Conservation (phyloP, 2,797 vertebrate species). For the Crenichthys baileyi region DNA sequence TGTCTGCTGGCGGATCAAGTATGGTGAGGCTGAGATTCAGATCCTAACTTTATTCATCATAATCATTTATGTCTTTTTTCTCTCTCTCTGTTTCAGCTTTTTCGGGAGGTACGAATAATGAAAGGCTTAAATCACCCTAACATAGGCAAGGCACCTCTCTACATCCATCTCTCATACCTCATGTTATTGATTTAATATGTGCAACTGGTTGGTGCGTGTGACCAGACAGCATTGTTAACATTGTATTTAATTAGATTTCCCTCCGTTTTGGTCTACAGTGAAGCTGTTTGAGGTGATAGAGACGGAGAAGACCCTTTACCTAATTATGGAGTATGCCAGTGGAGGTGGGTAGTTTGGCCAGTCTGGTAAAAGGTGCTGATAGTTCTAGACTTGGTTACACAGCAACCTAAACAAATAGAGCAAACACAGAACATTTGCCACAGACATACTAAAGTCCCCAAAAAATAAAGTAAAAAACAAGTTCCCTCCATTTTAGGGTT, state of each 20-base stretch:
- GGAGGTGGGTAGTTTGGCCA: slow-evolving; percentile 83
- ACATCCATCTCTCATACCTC: background rate
- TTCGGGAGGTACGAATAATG: slow-evolving; percentile 95
- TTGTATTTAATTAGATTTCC: slow-evolving; percentile 33
- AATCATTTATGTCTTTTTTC: slow-evolving; percentile 1
- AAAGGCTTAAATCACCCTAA: slow-evolving; percentile 94
- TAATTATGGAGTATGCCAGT: slow-evolving; percentile 95
- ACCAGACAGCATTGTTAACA: slow-evolving; percentile 32
- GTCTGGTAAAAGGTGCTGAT: too few relatives aligned
- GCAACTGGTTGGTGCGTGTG: slow-evolving; percentile 8
- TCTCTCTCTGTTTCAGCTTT: slow-evolving; percentile 81
- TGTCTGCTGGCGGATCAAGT: background rate
- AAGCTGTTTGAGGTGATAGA: slow-evolving; percentile 95
- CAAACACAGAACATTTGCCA: too few relatives aligned
- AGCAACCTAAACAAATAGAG: too few relatives aligned
- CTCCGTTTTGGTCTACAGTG: slow-evolving; percentile 79
- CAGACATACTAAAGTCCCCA: too few relatives aligned
- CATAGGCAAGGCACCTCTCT: slow-evolving; percentile 84
- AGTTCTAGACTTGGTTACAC: too few relatives aligned
- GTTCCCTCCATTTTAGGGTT: background rate
- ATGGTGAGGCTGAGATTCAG: background rate
- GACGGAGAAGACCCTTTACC: slow-evolving; percentile 93
- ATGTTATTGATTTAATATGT: background rate
- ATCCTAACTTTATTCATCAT: background rate
- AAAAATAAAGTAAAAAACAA: too few relatives aligned